Evolutionary conservation across 2,888 invertebrate species (phyloP).

Genomic region (Folsomia candida): DNA sequence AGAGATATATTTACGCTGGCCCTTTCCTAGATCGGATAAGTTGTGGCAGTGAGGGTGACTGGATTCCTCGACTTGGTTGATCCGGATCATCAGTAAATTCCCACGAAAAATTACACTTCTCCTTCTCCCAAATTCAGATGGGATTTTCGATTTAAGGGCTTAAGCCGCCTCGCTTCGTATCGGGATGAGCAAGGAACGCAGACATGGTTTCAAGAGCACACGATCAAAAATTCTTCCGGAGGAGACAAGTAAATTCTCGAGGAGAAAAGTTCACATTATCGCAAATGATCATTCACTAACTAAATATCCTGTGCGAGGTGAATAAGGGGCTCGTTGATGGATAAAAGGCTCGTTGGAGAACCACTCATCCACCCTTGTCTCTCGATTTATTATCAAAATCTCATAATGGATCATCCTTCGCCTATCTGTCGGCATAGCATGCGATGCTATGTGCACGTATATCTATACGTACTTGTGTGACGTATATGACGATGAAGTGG

Average conservation of each 20-base stretch:
- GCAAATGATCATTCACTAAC: neutral
- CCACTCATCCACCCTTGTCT: too few relatives aligned
- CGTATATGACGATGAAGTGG: too few relatives aligned
- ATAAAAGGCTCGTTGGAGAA: neutral
- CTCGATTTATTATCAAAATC: neutral
- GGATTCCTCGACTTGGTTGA: slow-evolving; percentile 15
- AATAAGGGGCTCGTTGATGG: neutral
- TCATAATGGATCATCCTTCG: too few relatives aligned
- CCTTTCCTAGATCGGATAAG: too few relatives aligned
- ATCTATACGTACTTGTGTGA: too few relatives aligned
- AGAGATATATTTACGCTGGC: too few relatives aligned
- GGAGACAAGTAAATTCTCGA: neutral
- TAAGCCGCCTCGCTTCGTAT: too few relatives aligned
- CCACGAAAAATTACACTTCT: slow-evolving; percentile 50
- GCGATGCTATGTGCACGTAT: too few relatives aligned
- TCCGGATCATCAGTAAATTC: slow-evolving; percentile 49
- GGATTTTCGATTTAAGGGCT: slow-evolving; percentile 43
- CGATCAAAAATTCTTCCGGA: slow-evolving; percentile 7
- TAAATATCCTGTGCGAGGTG: neutral
- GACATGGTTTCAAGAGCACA: too few relatives aligned
- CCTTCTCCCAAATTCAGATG: slow-evolving; percentile 36
- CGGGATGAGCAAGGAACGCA: too few relatives aligned
- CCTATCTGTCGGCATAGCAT: too few relatives aligned
- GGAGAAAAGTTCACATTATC: neutral
- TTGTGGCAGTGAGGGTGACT: slow-evolving; percentile 1